Percentiles rank a stretch among this genome's conserved stretches.
These are phyloP conservation scores for Atrina japonica DNA, from an alignment of 2,888 invertebrate species.

Conservation along the genomic window DNA sequence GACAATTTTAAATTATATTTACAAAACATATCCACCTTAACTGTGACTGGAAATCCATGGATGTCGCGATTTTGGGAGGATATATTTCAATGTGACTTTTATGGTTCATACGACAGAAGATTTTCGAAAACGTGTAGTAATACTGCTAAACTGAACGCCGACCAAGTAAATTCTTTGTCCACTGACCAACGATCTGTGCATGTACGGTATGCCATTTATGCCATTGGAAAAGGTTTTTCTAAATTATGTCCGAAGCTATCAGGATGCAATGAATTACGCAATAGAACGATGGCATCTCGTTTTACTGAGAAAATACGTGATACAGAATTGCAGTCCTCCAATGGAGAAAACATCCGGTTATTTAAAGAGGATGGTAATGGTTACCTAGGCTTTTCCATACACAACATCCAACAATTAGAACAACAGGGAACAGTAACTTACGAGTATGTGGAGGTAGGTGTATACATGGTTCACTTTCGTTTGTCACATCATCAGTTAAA, in stretches of 20 bases:
- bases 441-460: slow-evolving; percentile 49
- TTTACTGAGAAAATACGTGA: slow-evolving; percentile 24
- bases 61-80: slow-evolving; percentile 64
- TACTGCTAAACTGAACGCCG: slow-evolving; percentile 38
- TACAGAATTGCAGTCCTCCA: slow-evolving; percentile 12
- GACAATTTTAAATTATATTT: slow-evolving; percentile 47
- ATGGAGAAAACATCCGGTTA: slow-evolving; percentile 37
- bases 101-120: slow-evolving; percentile 56
- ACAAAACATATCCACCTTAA: slow-evolving; percentile 32
- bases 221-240: slow-evolving; percentile 52
- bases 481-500: no score
- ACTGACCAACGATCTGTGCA: slow-evolving; percentile 62
- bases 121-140: slow-evolving; percentile 20
- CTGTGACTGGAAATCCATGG: slow-evolving; percentile 56
- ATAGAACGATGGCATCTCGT: background rate
- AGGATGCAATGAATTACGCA: slow-evolving; percentile 7
- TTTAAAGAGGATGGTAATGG: slow-evolving; percentile 64
- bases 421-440: slow-evolving; percentile 16
- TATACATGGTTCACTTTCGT: no score
- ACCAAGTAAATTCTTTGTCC: slow-evolving; percentile 35
- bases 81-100: slow-evolving; percentile 60
- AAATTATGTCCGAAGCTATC: slow-evolving; percentile 23
- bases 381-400: slow-evolving; percentile 60
- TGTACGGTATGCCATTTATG: slow-evolving; percentile 61
- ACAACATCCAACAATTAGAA: slow-evolving; percentile 59